Evolutionary conservation across 2,113 vertebrate species (phyloP).

Genomic region (Mesembrinibis cayennensis): DNA sequence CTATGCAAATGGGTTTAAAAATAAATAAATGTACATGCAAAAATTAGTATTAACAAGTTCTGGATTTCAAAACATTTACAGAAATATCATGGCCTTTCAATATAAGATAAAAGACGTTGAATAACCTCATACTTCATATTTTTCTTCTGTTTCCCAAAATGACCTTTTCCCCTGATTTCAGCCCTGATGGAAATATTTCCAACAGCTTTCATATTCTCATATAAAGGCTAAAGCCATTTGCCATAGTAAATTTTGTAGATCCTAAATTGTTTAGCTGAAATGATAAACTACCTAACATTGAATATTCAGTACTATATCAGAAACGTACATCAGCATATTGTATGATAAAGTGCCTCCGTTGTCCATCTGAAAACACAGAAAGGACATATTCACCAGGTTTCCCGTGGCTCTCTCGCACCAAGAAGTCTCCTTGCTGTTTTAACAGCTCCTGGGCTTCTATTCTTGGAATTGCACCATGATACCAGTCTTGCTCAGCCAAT

Average conservation of each 20-base stretch:
- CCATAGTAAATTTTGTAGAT: neutral
- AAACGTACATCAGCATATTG: slow-evolving; percentile 92
- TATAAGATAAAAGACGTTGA: neutral
- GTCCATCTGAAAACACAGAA: slow-evolving; percentile 94
- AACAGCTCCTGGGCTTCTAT: slow-evolving; percentile 95
- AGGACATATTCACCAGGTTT: slow-evolving; percentile 99
- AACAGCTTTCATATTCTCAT: neutral
- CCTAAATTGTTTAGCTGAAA: neutral
- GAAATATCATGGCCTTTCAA: neutral
- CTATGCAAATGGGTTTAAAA: neutral
- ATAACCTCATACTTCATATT: neutral
- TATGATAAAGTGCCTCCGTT: slow-evolving; percentile 98
- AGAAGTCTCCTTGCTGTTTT: slow-evolving; percentile 95
- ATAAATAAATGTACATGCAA: neutral
- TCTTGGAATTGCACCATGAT: slow-evolving; percentile 95
- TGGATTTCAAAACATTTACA: neutral
- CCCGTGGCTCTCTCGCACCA: slow-evolving; percentile 96
- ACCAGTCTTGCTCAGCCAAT: slow-evolving; percentile 94
- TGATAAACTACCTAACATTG: neutral
- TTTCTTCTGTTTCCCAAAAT: neutral
- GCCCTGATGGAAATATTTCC: neutral
- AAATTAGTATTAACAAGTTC: neutral
- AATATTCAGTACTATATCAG: slow-evolving; percentile 51
- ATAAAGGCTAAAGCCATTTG: neutral
- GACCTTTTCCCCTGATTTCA: neutral